Evolutionary conservation across 2,113 vertebrate genomes (phyloP).

Genomic region (Hyaena hyaena): DNA sequence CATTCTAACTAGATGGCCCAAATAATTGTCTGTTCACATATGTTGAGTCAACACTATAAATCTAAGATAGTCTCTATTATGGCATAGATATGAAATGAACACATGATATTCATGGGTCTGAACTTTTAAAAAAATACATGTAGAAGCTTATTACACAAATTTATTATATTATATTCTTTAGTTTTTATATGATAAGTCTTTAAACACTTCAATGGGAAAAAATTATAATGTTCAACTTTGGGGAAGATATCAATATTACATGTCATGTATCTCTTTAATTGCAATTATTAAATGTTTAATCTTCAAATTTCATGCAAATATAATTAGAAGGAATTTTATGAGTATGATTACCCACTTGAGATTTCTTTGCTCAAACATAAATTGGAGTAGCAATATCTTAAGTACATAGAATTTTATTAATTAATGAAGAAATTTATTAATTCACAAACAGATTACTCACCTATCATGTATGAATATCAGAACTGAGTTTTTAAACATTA

Average conservation of each 20-base stretch:
- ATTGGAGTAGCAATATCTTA: constrained; percentile 26
- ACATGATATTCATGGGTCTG: constrained; percentile 42
- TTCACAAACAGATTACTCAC: background rate
- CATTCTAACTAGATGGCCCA: constrained; percentile 40
- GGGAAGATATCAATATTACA: constrained; percentile 60
- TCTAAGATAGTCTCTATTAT: constrained; percentile 58
- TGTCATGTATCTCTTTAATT: constrained; percentile 53
- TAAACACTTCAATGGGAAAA: background rate
- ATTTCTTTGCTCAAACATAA: constrained; percentile 48
- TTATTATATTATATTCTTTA: background rate
- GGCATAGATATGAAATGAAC: constrained; percentile 66
- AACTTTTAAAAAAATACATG: background rate
- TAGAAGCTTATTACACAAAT: background rate
- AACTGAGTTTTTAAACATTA: background rate
- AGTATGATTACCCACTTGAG: constrained; percentile 58
- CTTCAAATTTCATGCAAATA: constrained; percentile 52
- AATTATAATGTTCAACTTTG: background rate
- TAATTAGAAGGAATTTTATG: constrained; percentile 42
- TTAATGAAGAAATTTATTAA: constrained; percentile 49
- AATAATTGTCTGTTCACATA: constrained; percentile 68
- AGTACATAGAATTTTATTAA: constrained; percentile 54
- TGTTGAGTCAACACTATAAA: constrained; percentile 76
- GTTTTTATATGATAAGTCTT: background rate
- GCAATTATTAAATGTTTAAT: constrained; percentile 57
- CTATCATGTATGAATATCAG: background rate